Evolutionary conservation across 1,140 invertebrate genomes (phyloP), one percentile per base, ranked within the genome.

Genomic region (Leptopilina boulardi): DNA sequence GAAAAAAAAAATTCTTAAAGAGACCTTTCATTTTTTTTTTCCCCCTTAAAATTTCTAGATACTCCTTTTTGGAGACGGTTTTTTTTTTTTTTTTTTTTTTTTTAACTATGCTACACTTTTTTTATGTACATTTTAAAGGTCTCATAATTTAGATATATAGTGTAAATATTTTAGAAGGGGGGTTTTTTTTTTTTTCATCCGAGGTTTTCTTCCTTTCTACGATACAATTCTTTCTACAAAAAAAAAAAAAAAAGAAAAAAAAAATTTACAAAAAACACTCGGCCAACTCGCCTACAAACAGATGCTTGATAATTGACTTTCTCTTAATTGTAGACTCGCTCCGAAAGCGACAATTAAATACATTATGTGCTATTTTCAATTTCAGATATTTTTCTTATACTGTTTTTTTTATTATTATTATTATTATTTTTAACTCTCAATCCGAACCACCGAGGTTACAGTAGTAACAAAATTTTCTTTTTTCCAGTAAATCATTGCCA

Each of bases 251-350:
- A 38, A 38, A 38, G 9, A 38, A 38, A 38, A 38, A 38, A 38
- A 38, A 38, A 38, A 6, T n/a, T n/a, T n/a, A n/a, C n/a, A 38
- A 38, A 38, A 38, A 66, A 30, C 23, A 30, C 23, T 30, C 26
- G 59, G 3, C 59, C 11, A 66, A n/a, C 23, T 66, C 21, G 59
- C 26, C 59, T 66, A 30, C 21, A 30, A 30, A 66, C 11, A 77
- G 75, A 83, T 79, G 81, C 80, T 84, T 80, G 56, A 86, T 87
- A 87, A 87, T 87, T 87, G 86, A 87, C 86, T 86, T 87, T 79
- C 76, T 85, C 80, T 85, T 86, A 87, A 85, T 83, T 66, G 26
- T 66, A 66, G 23, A 66, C 23, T 66, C 59, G 59, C 59, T 30
- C 23, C 59, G 59, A n/a, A 15, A 1, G 59, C 59, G 59, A 66